A percentile compares a stretch with the other conserved stretches of the same genome.
These are phyloP conservation scores for Pantherophis guttatus DNA, from an alignment of 2,113 vertebrate species.

Conservation along the genomic window DNA sequence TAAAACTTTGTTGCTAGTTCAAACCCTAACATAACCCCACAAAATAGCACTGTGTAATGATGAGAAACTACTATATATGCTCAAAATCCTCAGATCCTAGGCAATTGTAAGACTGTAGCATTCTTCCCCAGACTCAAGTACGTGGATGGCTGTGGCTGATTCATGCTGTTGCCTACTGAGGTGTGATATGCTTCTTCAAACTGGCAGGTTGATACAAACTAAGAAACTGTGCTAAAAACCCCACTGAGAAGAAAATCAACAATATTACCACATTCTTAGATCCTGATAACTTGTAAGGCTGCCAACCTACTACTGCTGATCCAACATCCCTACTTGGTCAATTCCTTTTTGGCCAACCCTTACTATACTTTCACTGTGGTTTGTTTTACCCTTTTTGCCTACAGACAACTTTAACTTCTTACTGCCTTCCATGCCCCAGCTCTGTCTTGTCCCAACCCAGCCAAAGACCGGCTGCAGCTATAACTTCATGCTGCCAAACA, in stretches of 20 bases:
- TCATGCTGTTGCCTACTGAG: neutral
- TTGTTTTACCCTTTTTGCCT: neutral
- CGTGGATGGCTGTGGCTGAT: constrained; percentile 10
- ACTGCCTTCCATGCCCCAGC: neutral
- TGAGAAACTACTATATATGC: neutral
- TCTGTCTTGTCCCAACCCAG: neutral
- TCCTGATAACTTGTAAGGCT: neutral
- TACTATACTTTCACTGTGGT: neutral
- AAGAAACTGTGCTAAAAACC: constrained; percentile 11
- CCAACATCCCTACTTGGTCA: neutral
- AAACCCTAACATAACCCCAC: neutral
- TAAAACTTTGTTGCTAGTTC: neutral
- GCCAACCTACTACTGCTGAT: neutral
- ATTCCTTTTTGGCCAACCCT: neutral
- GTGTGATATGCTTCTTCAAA: neutral
- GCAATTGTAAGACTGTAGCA: neutral
- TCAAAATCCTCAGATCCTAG: neutral
- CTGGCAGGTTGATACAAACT: constrained; percentile 22
- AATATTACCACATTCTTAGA: neutral
- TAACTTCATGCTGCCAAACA: neutral
- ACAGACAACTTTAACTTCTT: neutral
- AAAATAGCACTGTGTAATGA: neutral
- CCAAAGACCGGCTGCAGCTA: neutral
- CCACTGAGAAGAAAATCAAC: neutral
- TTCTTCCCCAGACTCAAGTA: neutral